Evolutionary conservation across 2,113 vertebrate species (phyloP).

Genomic region (Natator depressus): DNA sequence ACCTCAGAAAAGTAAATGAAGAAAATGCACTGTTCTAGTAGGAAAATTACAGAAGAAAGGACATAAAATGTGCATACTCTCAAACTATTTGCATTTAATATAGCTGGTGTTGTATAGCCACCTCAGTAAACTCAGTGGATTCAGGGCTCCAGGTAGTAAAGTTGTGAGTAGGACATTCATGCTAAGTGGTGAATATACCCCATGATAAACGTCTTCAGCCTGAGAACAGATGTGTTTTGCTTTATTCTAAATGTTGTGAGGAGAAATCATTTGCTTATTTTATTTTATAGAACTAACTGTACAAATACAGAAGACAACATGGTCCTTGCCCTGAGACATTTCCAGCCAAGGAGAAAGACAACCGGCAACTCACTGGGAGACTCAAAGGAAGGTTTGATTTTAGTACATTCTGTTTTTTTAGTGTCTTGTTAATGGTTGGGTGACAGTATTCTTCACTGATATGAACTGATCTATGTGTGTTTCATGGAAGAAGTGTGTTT

Average conservation of each 20-base stretch:
- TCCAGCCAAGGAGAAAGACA: neutral
- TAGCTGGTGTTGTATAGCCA: neutral
- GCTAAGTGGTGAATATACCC: constrained; percentile 13
- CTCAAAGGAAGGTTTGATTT: neutral
- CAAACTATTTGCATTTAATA: neutral
- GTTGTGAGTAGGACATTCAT: neutral
- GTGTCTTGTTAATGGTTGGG: neutral
- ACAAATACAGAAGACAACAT: neutral
- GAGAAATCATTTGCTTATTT: constrained; percentile 34
- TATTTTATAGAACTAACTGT: constrained; percentile 42
- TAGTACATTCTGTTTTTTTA: neutral
- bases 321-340: neutral
- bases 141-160: neutral
- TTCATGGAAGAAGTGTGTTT: neutral
- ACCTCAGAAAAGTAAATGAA: neutral
- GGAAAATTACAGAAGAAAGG: neutral
- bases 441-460: neutral
- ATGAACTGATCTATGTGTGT: neutral
- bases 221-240: neutral
- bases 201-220: neutral
- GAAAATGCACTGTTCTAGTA: neutral
- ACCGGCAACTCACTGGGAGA: neutral
- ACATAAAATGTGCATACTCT: neutral
- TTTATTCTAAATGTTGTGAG: constrained; percentile 28
- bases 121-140: neutral